These are phyloP conservation scores for Brevimyrus niger DNA, from an alignment of 2,113 vertebrate genomes.

Conservation along the genomic window DNA sequence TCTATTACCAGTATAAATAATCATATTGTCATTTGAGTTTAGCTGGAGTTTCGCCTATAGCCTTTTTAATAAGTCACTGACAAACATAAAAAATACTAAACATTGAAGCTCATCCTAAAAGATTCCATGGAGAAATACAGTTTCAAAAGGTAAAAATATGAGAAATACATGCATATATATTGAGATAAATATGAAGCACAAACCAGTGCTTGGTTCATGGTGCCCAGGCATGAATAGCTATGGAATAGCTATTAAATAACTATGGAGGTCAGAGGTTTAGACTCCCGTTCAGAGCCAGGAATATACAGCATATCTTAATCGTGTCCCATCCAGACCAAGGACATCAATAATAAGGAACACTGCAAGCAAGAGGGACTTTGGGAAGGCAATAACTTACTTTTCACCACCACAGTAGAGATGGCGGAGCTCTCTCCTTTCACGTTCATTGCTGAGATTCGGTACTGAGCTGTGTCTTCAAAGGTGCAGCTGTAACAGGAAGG, in stretches of 20 bases:
- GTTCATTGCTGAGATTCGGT: conserved; percentile 86
- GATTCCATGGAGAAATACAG: background rate
- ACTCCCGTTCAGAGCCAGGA: background rate
- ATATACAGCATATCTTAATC: background rate
- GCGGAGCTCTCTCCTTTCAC: conserved; percentile 81
- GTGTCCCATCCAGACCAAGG: background rate
- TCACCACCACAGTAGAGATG: conserved; percentile 83
- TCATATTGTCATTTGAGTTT: background rate
- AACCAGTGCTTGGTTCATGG: background rate
- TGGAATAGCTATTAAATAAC: background rate
- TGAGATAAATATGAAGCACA: background rate
- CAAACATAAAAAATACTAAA: background rate
- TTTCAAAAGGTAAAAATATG: background rate
- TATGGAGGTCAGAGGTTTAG: background rate
- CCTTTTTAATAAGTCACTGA: background rate
- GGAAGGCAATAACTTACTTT: conserved; percentile 70
- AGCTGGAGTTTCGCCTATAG: background rate
- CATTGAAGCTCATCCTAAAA: background rate
- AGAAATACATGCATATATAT: background rate
- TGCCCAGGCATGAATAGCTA: background rate
- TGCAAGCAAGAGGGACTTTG: background rate
- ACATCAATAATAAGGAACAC: background rate
- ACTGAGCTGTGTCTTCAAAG: conserved; percentile 88
- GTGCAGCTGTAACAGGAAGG: conserved; percentile 72
- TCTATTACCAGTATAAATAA: background rate